Conservation (phyloP, 2,113 vertebrate species). For the Clarias batrachus region DNA sequence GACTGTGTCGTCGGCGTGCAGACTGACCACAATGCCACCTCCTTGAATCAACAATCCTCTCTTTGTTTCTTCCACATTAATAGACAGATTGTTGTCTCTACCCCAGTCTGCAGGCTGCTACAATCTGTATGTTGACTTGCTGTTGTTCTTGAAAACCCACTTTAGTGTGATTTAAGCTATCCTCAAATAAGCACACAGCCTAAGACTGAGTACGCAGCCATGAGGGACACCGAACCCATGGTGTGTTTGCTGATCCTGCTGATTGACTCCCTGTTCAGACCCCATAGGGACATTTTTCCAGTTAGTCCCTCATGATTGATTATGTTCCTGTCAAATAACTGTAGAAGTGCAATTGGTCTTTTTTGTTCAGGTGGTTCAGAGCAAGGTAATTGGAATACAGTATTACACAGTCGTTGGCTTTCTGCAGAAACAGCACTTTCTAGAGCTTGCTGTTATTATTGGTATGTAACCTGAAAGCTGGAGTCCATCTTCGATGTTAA, state of each 20-base stretch:
- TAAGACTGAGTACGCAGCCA: background rate
- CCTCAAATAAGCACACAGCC: background rate
- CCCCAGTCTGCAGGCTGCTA: background rate
- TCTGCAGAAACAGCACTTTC: background rate
- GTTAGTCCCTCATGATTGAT: background rate
- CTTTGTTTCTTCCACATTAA: background rate
- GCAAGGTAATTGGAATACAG: background rate
- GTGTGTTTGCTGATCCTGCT: background rate
- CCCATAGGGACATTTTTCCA: background rate
- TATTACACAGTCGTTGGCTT: background rate
- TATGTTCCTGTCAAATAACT: background rate
- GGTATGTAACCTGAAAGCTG: background rate
- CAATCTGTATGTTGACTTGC: background rate
- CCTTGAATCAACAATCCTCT: background rate
- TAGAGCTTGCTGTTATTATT: background rate
- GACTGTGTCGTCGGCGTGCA: background rate
- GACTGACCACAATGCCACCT: background rate
- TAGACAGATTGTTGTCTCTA: constrained; percentile 7
- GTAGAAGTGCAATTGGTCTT: background rate
- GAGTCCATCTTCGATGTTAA: background rate
- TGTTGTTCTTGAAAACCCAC: background rate
- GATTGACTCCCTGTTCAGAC: background rate
- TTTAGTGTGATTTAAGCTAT: background rate
- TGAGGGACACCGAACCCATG: background rate
- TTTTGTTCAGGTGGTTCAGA: background rate